A percentile compares a stretch with the other conserved stretches of the same genome.
These are phyloP conservation scores for Oreochromis spilurus DNA, from an alignment of 2,113 vertebrate genomes.

Conservation along the genomic window DNA sequence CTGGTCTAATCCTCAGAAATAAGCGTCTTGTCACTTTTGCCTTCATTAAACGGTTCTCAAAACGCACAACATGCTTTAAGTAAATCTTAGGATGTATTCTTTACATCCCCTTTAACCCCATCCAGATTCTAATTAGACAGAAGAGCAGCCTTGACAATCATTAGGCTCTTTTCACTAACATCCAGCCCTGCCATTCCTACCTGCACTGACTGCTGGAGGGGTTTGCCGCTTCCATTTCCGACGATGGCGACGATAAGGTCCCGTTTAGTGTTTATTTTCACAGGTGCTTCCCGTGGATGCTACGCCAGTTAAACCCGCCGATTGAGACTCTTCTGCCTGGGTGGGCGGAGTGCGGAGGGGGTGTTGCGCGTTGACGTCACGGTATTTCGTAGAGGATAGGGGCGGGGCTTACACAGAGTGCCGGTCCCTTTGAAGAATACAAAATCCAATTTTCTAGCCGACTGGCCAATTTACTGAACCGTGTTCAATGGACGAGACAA, in stretches of 20 bases:
- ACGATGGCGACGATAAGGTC: neutral
- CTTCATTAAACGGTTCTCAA: neutral
- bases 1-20: slow-evolving; percentile 5
- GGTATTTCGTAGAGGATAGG: neutral
- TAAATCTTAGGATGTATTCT: too few species aligned
- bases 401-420: neutral
- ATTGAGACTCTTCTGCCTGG: neutral
- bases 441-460: slow-evolving; percentile 59
- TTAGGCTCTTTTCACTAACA: neutral
- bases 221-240: slow-evolving; percentile 22
- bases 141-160: neutral
- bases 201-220: slow-evolving; percentile 22
- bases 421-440: slow-evolving; percentile 39
- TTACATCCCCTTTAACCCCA: neutral
- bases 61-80: neutral
- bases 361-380: slow-evolving; percentile 16
- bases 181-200: slow-evolving; percentile 31
- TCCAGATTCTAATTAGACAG: neutral
- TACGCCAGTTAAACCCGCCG: neutral
- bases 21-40: neutral
- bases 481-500: slow-evolving; percentile 1
- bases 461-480: slow-evolving; percentile 48
- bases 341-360: neutral
- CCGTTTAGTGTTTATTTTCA: neutral
- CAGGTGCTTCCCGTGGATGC: neutral